Evolutionary conservation across 2,797 vertebrate species (phyloP), one percentile per base, ranked within the genome.

Genomic region (Alcedo atthis): DNA sequence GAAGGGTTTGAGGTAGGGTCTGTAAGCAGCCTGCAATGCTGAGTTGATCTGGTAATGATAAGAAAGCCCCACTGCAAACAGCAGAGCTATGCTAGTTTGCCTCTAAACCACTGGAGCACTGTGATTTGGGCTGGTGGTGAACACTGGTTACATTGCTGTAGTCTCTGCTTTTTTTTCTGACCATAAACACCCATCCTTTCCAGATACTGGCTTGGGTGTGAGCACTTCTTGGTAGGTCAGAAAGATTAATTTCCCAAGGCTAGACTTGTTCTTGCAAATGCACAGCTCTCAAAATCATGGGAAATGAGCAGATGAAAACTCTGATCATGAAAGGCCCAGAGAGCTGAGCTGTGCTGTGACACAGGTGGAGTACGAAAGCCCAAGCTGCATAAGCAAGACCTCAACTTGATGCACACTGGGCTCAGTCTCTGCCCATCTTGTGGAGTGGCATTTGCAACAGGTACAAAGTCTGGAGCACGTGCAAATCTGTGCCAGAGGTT

Each of bases 341-440:
- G 28, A n/a, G 13, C 54, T 74, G 28, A n/a, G 13, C 54, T 74
- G 35, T 63, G 26, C 2, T 1, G 25, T 57, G 25, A 18, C 2
- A 0, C 22, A 2, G 7, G 40, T 70, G 13, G 16, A 67, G 13
- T 53, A 16, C 3, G 49, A 85, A 69, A 69, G 7, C 33, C 22
- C 15, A 12, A 28, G 33, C 43, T 74, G 14, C 1, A 1, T 45
- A 55, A 80, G 30, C 32, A 32, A 30, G 68, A 30, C 32, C 61
- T 81, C 16, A 71, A 1, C 14, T 57, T 63, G 22, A 6, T 33
- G 40, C 26, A 8, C 0, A 0, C 0, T n/a, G 9, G 42, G 55
- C 22, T 57, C 19, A 14, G 13, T 64, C 37, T 84, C 84, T 78
- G 21, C 28, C 8, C n/a, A 37, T n/a, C 20, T 33, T 45, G 33